Percentiles rank a stretch among this genome's conserved stretches.
These are phyloP conservation scores for Salticus scenicus DNA, from an alignment of 2,888 invertebrate genomes.

Conservation along the genomic window DNA sequence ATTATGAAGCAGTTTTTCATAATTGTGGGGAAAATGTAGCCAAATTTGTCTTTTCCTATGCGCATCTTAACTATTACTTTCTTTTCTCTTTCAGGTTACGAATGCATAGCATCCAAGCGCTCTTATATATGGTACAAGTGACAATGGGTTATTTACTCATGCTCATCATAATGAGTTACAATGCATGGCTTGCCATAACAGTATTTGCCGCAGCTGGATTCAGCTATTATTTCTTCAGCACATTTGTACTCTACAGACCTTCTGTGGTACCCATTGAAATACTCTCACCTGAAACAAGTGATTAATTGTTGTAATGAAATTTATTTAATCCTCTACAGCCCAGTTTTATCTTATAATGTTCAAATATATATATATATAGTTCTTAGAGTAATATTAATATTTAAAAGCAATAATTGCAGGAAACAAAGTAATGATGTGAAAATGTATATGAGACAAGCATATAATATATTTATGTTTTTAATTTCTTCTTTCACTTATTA, in stretches of 20 bases:
- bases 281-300: conserved; percentile 41
- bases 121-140: conserved; percentile 64
- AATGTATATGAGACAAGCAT: no score
- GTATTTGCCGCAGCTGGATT: conserved; percentile 54
- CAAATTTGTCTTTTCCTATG: no score
- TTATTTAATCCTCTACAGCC: not conserved
- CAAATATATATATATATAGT: not conserved
- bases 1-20: no score
- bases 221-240: conserved; percentile 67
- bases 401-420: no score
- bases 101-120: conserved; percentile 39
- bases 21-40: no score
- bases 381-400: no score
- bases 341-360: not conserved
- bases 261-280: conserved; percentile 59
- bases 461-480: no score
- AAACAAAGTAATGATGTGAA: no score
- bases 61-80: no score
- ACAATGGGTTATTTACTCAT: conserved; percentile 65
- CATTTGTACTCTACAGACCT: conserved; percentile 51
- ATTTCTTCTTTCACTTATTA: no score
- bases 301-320: conserved; percentile 17
- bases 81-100: conserved; percentile 28
- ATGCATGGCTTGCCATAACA: conserved; percentile 58
- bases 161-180: conserved; percentile 69